Evolutionary conservation across 2,113 vertebrate species (phyloP).

Genomic region (Cygnus atratus): DNA sequence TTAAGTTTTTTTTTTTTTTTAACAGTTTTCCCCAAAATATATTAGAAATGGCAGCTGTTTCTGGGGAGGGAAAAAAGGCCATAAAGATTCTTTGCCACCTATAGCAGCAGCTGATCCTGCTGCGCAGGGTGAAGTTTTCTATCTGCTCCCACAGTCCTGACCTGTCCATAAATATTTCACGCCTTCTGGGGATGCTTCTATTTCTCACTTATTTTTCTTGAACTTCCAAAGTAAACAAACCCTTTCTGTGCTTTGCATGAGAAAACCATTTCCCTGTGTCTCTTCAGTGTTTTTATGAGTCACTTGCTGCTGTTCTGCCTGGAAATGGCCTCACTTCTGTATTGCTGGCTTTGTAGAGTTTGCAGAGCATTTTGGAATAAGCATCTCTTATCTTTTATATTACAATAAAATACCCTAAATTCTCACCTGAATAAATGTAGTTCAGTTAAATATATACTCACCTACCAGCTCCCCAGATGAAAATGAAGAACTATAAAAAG

Average conservation of each 20-base stretch:
- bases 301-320: neutral
- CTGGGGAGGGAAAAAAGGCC: no score
- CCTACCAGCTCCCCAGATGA: neutral
- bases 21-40: neutral
- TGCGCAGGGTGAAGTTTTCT: neutral
- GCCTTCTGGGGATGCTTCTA: neutral
- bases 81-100: neutral
- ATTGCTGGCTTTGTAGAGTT: neutral
- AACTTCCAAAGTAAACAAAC: neutral
- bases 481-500: neutral
- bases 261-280: neutral
- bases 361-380: neutral
- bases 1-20: neutral
- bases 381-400: neutral
- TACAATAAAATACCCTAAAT: neutral
- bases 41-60: neutral
- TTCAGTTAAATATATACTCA: neutral
- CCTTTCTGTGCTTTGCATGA: neutral
- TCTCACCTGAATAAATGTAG: neutral
- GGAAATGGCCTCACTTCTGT: neutral
- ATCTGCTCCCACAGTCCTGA: neutral
- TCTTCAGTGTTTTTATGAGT: neutral
- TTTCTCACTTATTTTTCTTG: neutral
- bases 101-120: neutral
- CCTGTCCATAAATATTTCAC: neutral